Base-by-base conservation (phyloP, 2,113 vertebrate species). In the Embiotoca jacksoni region DNA sequence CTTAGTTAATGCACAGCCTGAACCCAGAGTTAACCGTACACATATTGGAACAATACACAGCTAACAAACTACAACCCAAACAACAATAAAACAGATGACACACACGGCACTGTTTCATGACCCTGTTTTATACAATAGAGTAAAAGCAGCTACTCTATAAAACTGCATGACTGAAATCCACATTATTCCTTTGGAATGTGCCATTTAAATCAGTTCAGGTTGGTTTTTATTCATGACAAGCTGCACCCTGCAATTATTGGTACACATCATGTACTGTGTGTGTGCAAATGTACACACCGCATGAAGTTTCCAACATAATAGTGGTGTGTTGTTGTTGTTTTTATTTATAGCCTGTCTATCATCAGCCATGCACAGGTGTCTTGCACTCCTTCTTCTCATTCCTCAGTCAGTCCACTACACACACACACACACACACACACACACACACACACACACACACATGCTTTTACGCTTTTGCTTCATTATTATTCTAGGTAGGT, bases 301-400 rank as follows among this genome's bases (percentile, higher is more conserved):
- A 72, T 56, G 15, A 56, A 62, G 30, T 1, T 68, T 44, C 5
- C 0, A 33, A 23, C 23, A 52, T 70, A 46, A 65, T 59, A 5
- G 0, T 8, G 7, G 10, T 57, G n/a, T 46, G 39, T 66, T 58
- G 23, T 23, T 23, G 23, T 23, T 72, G 46, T 35, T 23, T 16
- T 8, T 60, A 61, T 68, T 47, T 73, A 66, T 54, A 72, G 61
- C 36, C 2, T 65, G 10, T 62, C 62, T 66, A 4, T 76, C 59
- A 67, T 71, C 59, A 50, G 50, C 41, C 36, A 36, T 66, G 55
- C 69, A 71, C 81, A 81, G 61, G 60, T 88, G 72, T 52, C 58
- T 32, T 47, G 4, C n/a, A 41, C 36, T 41, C n/a, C 2, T 23
- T 15, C 9, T 56, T 49, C 53, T 55, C 14, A 23, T 23, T 33